A percentile compares a stretch with the other conserved stretches of the same genome.
These are phyloP conservation scores for Nebria ingens DNA, from an alignment of 1,140 invertebrate genomes.

Conservation along the genomic window DNA sequence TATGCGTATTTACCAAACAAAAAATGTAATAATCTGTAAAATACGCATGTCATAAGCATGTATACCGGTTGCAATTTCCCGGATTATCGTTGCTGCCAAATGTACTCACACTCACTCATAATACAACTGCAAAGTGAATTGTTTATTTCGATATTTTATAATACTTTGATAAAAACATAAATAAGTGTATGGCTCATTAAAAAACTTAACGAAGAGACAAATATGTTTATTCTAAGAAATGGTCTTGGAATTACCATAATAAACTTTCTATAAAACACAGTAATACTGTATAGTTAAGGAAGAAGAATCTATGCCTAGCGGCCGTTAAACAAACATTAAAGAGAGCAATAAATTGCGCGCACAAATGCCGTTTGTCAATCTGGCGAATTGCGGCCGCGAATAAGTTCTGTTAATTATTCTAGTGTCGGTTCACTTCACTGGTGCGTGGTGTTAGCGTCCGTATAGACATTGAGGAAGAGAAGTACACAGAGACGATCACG, in stretches of 20 bases:
- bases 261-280: too few relatives aligned
- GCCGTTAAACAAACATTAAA: conserved; percentile 8
- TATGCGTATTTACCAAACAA: neutral
- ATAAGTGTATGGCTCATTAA: neutral
- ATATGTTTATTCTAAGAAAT: neutral
- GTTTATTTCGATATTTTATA: too few relatives aligned
- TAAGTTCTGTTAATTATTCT: conserved; percentile 6
- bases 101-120: neutral
- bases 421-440: neutral
- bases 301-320: neutral
- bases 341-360: neutral
- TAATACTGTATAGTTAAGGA: neutral
- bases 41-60: neutral
- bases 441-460: neutral
- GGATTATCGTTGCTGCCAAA: neutral
- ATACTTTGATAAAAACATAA: neutral
- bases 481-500: too few relatives aligned
- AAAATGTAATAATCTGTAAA: neutral
- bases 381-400: neutral
- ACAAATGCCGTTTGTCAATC: conserved; percentile 8
- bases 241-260: neutral
- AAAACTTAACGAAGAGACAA: neutral
- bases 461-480: too few relatives aligned
- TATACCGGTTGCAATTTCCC: neutral
- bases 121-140: neutral